A percentile compares a stretch with the other conserved stretches of the same genome.
These are phyloP conservation scores for Onthophagus sagittarius DNA, from an alignment of 2,888 invertebrate species.

Conservation along the genomic window DNA sequence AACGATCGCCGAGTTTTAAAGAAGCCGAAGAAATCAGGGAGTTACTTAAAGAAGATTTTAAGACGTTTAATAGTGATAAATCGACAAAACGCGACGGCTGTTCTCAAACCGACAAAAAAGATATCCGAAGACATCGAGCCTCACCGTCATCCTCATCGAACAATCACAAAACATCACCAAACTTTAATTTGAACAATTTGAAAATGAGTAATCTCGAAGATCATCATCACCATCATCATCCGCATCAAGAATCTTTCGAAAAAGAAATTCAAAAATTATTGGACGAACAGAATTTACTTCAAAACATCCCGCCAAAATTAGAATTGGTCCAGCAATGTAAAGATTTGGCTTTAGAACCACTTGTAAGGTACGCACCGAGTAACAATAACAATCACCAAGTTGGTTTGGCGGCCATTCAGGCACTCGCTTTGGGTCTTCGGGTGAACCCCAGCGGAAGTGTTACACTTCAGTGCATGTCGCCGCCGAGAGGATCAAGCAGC, in stretches of 20 bases:
- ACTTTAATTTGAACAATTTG: slow-evolving; percentile 2
- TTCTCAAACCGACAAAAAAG: slow-evolving; percentile 65
- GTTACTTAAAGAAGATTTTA: slow-evolving; percentile 46
- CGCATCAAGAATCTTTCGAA: slow-evolving; percentile 60
- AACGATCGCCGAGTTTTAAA: slow-evolving; percentile 49
- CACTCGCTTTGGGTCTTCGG: slow-evolving; percentile 57
- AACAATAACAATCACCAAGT: slow-evolving; percentile 65
- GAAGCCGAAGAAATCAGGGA: slow-evolving; percentile 48
- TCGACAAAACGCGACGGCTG: slow-evolving; percentile 61
- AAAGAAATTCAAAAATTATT: slow-evolving; percentile 74
- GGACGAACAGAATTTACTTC: slow-evolving; percentile 65
- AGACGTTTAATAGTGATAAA: slow-evolving; percentile 54
- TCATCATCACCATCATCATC: slow-evolving; percentile 41
- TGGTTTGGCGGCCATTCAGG: slow-evolving; percentile 73
- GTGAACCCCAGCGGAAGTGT: slow-evolving; percentile 46
- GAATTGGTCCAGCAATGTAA: slow-evolving; percentile 61
- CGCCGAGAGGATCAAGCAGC: slow-evolving; percentile 48
- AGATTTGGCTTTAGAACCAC: slow-evolving; percentile 54
- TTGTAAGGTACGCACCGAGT: slow-evolving; percentile 46
- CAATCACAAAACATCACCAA: slow-evolving; percentile 33
- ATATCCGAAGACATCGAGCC: slow-evolving; percentile 52
- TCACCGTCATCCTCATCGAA: slow-evolving; percentile 49
- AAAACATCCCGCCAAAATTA: slow-evolving; percentile 58
- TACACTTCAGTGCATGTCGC: slow-evolving; percentile 46
- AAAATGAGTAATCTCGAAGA: slow-evolving; percentile 56